Conservation (phyloP, 1,140 invertebrate species). For the Luehdorfia chinensis region DNA sequence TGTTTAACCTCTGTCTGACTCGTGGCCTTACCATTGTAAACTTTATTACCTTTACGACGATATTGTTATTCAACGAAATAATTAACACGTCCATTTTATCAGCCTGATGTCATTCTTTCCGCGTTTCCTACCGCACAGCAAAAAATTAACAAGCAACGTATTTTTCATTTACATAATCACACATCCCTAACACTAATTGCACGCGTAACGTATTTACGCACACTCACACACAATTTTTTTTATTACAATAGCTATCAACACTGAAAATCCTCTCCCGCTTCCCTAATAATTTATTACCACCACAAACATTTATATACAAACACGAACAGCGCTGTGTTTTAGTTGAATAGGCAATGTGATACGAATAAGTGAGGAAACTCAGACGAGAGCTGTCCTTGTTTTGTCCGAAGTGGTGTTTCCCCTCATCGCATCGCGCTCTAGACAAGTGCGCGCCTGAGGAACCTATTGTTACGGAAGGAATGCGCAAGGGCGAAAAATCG, state of each 20-base stretch:
- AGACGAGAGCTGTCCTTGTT: constrained; percentile 61
- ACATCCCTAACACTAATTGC: too few species aligned
- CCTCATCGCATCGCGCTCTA: constrained; percentile 53
- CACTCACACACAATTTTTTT: too few species aligned
- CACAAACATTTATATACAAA: constrained; percentile 12
- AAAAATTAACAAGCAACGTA: too few species aligned
- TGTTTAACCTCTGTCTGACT: background rate
- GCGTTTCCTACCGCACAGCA: too few species aligned
- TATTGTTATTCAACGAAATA: constrained; percentile 5
- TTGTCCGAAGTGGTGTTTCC: constrained; percentile 61
- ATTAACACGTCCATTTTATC: background rate
- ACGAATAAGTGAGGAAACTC: constrained; percentile 50
- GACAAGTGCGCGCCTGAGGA: constrained; percentile 34
- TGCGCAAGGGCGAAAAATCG: constrained; percentile 40
- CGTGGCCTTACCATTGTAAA: background rate
- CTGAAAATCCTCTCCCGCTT: background rate
- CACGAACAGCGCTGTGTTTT: constrained; percentile 16
- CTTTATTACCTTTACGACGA: constrained; percentile 8
- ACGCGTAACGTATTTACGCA: too few species aligned
- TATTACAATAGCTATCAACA: too few species aligned
- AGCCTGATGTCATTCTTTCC: background rate
- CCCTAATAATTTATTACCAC: constrained; percentile 7
- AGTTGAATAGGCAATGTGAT: constrained; percentile 29
- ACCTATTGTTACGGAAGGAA: constrained; percentile 49
- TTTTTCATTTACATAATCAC: too few species aligned